These are phyloP conservation scores for Phyllotis vaccarum DNA, from an alignment of 2,797 vertebrate genomes.

Conservation along the genomic window DNA sequence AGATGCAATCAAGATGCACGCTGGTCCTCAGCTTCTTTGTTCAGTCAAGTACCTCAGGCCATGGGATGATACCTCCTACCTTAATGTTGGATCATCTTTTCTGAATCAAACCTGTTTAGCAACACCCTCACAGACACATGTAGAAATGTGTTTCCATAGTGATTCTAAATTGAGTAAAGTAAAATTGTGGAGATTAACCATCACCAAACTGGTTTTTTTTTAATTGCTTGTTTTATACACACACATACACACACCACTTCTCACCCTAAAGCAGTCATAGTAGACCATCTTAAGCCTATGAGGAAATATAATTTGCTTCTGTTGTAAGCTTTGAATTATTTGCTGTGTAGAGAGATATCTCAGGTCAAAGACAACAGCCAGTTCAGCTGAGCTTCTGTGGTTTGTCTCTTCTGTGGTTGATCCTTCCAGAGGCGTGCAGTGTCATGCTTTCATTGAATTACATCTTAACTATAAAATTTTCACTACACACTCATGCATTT, in stretches of 20 bases:
- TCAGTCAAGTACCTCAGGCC: neutral
- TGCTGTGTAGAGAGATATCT: neutral
- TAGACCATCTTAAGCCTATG: neutral
- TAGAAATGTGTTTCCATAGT: neutral
- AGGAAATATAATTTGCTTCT: neutral
- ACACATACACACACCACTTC: neutral
- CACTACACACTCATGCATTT: neutral
- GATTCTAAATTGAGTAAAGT: too few relatives aligned
- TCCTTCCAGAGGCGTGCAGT: neutral
- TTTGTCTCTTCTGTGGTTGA: neutral
- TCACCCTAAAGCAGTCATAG: neutral
- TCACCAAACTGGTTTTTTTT: too few relatives aligned
- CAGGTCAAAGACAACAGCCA: neutral
- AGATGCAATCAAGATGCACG: too few relatives aligned
- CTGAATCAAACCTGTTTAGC: neutral
- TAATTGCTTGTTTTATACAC: too few relatives aligned
- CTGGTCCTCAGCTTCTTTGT: neutral
- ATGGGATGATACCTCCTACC: neutral
- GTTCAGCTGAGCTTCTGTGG: neutral
- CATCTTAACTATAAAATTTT: neutral
- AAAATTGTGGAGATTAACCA: neutral
- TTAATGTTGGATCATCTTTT: neutral
- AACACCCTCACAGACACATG: neutral
- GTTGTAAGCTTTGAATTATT: neutral
- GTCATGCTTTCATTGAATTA: neutral